Base-by-base conservation (phyloP, 2,888 invertebrate species). In the Mechanitis messenoides region DNA sequence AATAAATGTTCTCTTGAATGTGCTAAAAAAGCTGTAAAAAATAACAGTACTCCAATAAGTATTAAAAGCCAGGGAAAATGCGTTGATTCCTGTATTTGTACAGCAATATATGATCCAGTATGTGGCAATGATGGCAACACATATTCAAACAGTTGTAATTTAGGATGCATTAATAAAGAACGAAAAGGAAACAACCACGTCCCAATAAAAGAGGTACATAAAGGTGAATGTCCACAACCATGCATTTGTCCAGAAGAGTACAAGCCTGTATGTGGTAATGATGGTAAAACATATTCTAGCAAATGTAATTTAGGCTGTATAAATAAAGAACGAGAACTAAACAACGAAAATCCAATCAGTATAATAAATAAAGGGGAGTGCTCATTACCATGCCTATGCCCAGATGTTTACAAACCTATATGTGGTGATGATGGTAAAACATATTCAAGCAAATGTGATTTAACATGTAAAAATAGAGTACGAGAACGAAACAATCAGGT, bases 101-200 rank as follows among this genome's bases (percentile, higher is more conserved):
- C 65, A 1, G 31, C 47, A 12, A 33, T 59, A 20, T 56, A 61
- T 55, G 12, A 59, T 33, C 72, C 71, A 3, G 68, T 76, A 2
- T 77, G 76, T 47, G 74, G 71, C 2, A 68, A 59, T 42, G 73
- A 75, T 45, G 72, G 70, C 0, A 67, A 66, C 11, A 75, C 74
- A 4, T 75, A 74, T 54, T 50, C 61, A 6, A 75, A 69, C 57
- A 50, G 61, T 5, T 76, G 76, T 59, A 20, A 60, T 1, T 28
- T 73, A 0, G 56, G 58, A 5, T 71, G 70, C 50, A 62, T 67
- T 53, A 72, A 64, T 12, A 61, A 33, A 33, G 53, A 35, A 61
- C 60, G 33, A 56, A 58, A 20, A 28, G 31, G 31, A 46, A 42
- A 33, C 31, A 64, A 45, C 46, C 57, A 1, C 11, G 11, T 9